Evolutionary conservation across 2,888 invertebrate genomes (phyloP), one percentile per base, ranked within the genome.

Genomic region (Aleiodes alternator): DNA sequence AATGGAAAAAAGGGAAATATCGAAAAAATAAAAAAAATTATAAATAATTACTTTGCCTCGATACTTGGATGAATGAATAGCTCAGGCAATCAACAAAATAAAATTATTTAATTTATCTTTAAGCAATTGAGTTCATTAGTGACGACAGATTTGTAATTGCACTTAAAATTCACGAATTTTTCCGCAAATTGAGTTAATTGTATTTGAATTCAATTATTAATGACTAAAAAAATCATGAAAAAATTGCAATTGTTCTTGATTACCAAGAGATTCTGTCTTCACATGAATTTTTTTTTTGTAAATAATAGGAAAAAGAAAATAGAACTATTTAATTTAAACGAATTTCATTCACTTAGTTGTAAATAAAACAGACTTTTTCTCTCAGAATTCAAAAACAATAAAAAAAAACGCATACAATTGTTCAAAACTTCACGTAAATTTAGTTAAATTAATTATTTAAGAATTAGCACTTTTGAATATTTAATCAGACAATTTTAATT

Each of bases 281-380:
- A 31, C 29, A 7, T 53, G 14, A 12, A 68, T 31, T 23, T 51
- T 31, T 31, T 51, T 74, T 66, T 61, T 79, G 75, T 79, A 75
- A 78, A 75, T 76, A 78, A 51, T 76, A 78, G 78, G 9, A 11
- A 11, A 48, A 76, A 23, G 66, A 79, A 34, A 34, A 34, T 23
- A 34, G 4, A 34, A 34, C 34, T 34, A 78, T 79, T 79, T 79
- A 78, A 76, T 79, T 79, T 72, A 74, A 50, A 68, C 70, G 55
- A 23, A 23, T 51, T 29, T 68, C 29, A 23, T 29, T 29, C 31
- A 23, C 48, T 8, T 51, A 68, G 66, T 51, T 74, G 76, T 79
- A 73, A 72, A 74, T 79, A 16, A 43, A 43, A 23, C 23, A 64
- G 16, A 43, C 34, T 43, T 12, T 14, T 11, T 16, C 48, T 48